Evolutionary conservation across 2,888 invertebrate genomes (phyloP), one percentile per base, ranked within the genome.

Genomic region (Epistrophe grossulariae): DNA sequence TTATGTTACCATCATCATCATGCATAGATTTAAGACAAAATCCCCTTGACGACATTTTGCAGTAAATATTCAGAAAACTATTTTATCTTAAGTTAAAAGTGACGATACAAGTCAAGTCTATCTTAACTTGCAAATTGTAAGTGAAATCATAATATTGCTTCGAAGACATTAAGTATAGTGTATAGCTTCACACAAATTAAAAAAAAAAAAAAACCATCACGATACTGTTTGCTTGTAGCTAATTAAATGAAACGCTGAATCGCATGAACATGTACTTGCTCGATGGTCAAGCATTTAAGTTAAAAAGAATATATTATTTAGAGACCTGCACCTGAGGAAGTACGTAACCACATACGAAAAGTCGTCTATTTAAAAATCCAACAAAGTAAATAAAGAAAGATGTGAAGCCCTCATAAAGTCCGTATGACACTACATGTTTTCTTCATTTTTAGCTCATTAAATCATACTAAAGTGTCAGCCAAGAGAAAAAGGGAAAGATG

Each of bases 21-120:
- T n/a, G n/a, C n/a, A n/a, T 9, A n/a, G n/a, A 8, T 8, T 45
- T 45, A 1, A 17, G 19, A 19, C 10, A 19, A 50, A 50, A 19
- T 2, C 10, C 17, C 9, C 45, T 45, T 45, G 45, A n/a, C 45
- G 7, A n/a, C n/a, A 45, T 45, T 43, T 45, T 45, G n/a, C 2
- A 8, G 3, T 7, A 19, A 62, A 24, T 9, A 43, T 43, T 62
- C 24, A 5, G 6, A 15, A 64, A 24, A 64, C 38, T n/a, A n/a
- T 9, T 57, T 57, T 28, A 13, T 60, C 52, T 24, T 28, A 55
- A 81, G 43, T 76, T 52, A 45, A 43, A 52, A 60, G 17, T 59
- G 50, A 59, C 48, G 13, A 28, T 40, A 31, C 13, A 48, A 31
- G 59, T 59, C 57, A 38, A 57, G 81, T 70, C 15, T 17, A 13